Evolutionary conservation across 1,140 invertebrate genomes (phyloP), one percentile per base, ranked within the genome.

Genomic region (Megalonaias nervosa): DNA sequence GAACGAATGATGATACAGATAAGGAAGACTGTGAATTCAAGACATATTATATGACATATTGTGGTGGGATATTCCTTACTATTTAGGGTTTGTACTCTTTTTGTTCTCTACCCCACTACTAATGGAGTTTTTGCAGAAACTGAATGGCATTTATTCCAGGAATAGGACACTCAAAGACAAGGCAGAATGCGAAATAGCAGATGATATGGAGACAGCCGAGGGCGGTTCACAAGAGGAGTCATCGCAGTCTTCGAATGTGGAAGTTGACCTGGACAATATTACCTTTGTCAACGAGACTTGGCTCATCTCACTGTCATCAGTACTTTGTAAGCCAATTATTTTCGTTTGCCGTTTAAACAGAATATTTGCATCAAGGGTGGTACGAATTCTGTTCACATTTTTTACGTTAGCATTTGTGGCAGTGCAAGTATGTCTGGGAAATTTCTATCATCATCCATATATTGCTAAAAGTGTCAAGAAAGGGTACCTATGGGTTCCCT

Each of bases 391-490:
- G 21, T 65, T 67, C 16, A 21, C 55, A 15, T 16, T 75, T 55
- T 65, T 64, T 19, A 79, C 68, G 61, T 48, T 79, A 67, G 16
- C 62, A 19, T 48, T 79, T 21, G 62, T 75, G 26, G 31, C 56
- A 14, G 16, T 75, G 13, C 71, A 79, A 67, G 38, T 79, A 21
- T 38, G 61, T 11, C 21, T 79, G 4, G 62, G 75, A 61, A 59
- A 59, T n/a, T 5, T 60, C 2, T 55, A 71, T 15, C 66, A 79
- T 19, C 23, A 69, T 16, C 31, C 31, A 31, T 70, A 67, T n/a
- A 71, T 79, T 19, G 67, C 74, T 55, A 66, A 68, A 19, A 79
- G 77, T 66, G 77, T 79, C 19, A 69, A 70, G 15, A 67, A 74
- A 56, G 71, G 9, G 68, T 64, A 6, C 72, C 77, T 23, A 74